Base-by-base conservation (phyloP, 2,888 invertebrate genomes). In the Orgyia antiqua region DNA sequence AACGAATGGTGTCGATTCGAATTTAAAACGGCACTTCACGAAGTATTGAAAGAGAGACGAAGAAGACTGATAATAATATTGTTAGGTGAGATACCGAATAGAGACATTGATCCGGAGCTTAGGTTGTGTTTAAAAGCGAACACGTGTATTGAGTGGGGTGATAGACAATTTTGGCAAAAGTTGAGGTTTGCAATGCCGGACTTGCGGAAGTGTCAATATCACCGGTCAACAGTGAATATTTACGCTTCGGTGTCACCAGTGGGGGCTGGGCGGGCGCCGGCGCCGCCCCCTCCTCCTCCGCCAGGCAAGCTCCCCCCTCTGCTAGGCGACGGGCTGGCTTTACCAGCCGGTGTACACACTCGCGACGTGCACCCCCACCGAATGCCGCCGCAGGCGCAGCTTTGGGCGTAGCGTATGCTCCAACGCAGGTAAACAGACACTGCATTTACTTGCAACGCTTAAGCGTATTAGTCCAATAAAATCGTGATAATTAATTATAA, bases 161-260 rank as follows among this genome's bases (percentile, higher is more conserved):
- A 98, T 80, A 93, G 94, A 70, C 92, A 95, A 68, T 98, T 98
- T 88, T 98, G 98, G 98, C 96, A 97, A 69, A 97, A 98, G 82
- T 87, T 98, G 44, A 91, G 94, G 67, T 95, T 95, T 67, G 94
- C 96, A 32, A 91, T 97, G 91, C 97, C 97, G 37, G 94, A 94
- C 76, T 89, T 90, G 51, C 87, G 90, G 69, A 88, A 89, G 77
- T 89, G 90, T 73, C 84, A 89, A 49, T 89, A 90, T 70, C 90
- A 89, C 66, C 87, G 89, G 53, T 90, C 91, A 40, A 89, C 91
- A 50, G 89, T 90, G 61, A 92, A 92, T 74, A 92, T 92, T 75
- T 92, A 92, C 79, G 92, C 92, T 45, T 89, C 92, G 40, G 89
- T 87, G 73, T 87, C 87, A 29, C 87, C 87, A 45, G 78, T 86